Percentiles rank a stretch among this genome's conserved stretches.
Evolutionary conservation across 2,797 vertebrate genomes (phyloP).

Genomic region (Enteromius anoplus): DNA sequence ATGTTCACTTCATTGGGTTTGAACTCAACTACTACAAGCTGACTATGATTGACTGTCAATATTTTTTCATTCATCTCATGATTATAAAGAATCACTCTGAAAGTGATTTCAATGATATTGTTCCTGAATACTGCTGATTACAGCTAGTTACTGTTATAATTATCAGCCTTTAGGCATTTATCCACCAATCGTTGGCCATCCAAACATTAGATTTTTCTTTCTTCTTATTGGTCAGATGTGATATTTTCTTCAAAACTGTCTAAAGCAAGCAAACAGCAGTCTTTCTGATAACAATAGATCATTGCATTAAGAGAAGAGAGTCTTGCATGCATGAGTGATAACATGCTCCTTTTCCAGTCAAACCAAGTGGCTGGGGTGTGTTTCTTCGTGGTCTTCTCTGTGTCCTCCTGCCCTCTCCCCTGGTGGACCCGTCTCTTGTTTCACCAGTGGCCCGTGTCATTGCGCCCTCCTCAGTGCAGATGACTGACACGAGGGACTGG

Average conservation of each 20-base stretch:
- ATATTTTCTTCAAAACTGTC: background rate
- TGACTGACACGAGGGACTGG: constrained; percentile 74
- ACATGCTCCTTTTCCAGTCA: constrained; percentile 43
- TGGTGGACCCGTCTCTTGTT: constrained; percentile 55
- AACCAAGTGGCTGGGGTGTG: background rate
- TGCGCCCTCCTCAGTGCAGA: constrained; percentile 46
- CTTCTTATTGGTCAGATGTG: too few relatives aligned
- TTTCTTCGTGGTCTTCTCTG: background rate
- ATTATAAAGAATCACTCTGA: background rate
- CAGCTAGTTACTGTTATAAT: background rate
- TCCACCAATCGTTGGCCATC: background rate
- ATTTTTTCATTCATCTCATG: background rate
- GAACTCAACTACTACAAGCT: background rate
- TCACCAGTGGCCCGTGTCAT: constrained; percentile 43
- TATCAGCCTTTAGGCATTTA: background rate
- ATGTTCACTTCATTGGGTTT: background rate
- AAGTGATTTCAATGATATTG: too few relatives aligned
- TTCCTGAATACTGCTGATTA: background rate
- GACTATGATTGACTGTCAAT: background rate
- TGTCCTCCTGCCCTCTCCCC: constrained; percentile 28
- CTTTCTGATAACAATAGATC: too few relatives aligned
- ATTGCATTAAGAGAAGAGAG: background rate
- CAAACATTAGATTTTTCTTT: background rate
- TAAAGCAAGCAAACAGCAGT: background rate
- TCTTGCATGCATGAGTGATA: constrained; percentile 17